phyloP scores from a whole-genome alignment of 2,113 vertebrate species.

The Suncus etruscus region DNA sequence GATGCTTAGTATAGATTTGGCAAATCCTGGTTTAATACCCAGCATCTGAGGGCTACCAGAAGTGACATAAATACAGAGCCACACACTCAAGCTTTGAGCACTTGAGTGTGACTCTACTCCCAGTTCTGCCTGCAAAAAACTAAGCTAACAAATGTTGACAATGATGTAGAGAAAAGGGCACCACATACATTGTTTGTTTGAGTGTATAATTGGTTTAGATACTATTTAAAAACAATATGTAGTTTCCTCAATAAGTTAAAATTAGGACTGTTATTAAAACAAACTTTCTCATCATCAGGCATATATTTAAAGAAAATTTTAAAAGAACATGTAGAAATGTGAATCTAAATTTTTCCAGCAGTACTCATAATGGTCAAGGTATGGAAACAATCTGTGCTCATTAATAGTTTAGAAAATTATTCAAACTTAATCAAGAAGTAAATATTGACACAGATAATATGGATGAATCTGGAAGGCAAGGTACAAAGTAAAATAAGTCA shows the following conservation, averaged over 20 bases:
- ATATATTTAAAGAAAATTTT: not conserved
- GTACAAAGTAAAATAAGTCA: slow-evolving; percentile 6
- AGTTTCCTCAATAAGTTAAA: not conserved
- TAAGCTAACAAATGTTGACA: no score
- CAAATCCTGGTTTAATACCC: no score
- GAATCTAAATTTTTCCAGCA: not conserved
- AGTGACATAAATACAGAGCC: no score
- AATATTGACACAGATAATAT: not conserved
- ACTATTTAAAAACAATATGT: not conserved
- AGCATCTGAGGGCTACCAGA: no score
- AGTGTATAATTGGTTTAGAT: not conserved
- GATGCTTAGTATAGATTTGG: no score
- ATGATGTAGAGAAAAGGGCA: not conserved
- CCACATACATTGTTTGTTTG: not conserved
- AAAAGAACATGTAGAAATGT: not conserved
- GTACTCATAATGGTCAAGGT: not conserved
- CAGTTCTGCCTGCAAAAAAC: no score
- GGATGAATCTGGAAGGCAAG: not conserved
- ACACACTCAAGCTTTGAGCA: no score
- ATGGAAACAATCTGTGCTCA: not conserved
- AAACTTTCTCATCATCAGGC: not conserved
- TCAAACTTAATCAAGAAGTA: not conserved
- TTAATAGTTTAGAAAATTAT: no score
- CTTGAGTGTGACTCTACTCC: no score
- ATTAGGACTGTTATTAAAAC: not conserved